Evolutionary conservation across 2,113 vertebrate species (phyloP).

Genomic region (Psophia crepitans): DNA sequence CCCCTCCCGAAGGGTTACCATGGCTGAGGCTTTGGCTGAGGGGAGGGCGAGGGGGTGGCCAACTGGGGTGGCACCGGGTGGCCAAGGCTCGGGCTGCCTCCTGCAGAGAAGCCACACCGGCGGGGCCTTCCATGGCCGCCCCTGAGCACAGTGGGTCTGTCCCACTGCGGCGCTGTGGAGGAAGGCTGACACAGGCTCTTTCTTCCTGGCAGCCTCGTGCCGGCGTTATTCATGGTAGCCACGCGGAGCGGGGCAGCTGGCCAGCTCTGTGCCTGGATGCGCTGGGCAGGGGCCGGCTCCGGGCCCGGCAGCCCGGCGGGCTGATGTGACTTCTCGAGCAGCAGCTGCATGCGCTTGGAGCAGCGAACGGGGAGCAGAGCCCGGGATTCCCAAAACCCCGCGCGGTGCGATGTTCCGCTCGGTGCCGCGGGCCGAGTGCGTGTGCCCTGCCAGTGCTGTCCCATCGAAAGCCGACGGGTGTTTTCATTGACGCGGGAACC

Average conservation of each 20-base stretch:
- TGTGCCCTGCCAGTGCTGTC: background rate
- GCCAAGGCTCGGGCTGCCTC: background rate
- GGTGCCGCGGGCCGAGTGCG: background rate
- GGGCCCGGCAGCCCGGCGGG: too few species aligned
- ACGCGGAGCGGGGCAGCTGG: background rate
- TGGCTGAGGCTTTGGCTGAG: background rate
- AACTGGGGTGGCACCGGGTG: background rate
- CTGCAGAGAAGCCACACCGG: background rate
- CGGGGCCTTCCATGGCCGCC: rapidly evolving
- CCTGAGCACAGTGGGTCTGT: background rate
- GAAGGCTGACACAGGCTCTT: background rate
- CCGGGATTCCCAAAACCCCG: rapidly evolving
- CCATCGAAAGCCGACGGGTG: rapidly evolving
- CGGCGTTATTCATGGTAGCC: rapidly evolving
- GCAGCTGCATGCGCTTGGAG: background rate
- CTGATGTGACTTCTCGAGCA: background rate
- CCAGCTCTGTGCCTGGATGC: too few species aligned
- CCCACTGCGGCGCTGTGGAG: rapidly evolving
- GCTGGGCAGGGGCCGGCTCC: background rate
- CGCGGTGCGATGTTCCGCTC: background rate
- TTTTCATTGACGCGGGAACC: background rate
- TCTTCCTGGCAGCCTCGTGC: background rate
- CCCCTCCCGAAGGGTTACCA: background rate
- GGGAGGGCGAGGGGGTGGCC: background rate
- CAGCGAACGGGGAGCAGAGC: background rate